Percentiles rank a stretch among this genome's conserved stretches.
Evolutionary conservation across 2,888 invertebrate species (phyloP).

Genomic region (Callyntrura sp.): DNA sequence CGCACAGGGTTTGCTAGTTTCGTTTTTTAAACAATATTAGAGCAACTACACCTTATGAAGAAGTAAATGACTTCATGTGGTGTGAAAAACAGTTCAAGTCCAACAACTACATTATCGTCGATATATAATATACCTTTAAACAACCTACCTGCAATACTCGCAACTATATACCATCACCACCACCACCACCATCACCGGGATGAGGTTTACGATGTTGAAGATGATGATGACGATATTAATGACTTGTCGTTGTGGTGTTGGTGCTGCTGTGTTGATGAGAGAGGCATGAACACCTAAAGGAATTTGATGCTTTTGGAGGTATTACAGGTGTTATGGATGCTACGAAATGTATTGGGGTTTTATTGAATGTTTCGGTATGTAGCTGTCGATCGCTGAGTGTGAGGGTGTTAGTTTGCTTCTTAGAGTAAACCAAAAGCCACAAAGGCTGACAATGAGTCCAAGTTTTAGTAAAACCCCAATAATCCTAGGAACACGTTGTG

Average conservation of each 20-base stretch:
- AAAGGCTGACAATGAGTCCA: slow-evolving; percentile 41
- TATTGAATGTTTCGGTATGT: slow-evolving; percentile 4
- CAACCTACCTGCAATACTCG: slow-evolving; percentile 36
- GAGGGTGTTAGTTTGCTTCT: slow-evolving; percentile 51
- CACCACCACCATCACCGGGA: slow-evolving; percentile 48
- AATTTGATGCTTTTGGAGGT: slow-evolving; percentile 8
- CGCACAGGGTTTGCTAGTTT: neutral
- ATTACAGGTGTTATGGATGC: neutral
- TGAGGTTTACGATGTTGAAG: slow-evolving; percentile 36
- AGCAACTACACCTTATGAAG: slow-evolving; percentile 53
- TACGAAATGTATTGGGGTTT: neutral
- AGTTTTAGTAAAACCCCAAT: slow-evolving; percentile 37
- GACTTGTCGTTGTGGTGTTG: slow-evolving; percentile 2
- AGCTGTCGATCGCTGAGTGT: slow-evolving; percentile 38
- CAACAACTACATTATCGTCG: slow-evolving; percentile 21
- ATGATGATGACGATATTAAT: slow-evolving; percentile 41
- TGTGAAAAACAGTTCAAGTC: slow-evolving; percentile 71
- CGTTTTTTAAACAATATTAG: slow-evolving; percentile 35
- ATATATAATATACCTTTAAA: neutral
- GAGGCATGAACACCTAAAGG: slow-evolving; percentile 20
- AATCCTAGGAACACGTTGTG: slow-evolving; percentile 54
- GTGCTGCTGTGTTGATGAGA: slow-evolving; percentile 30
- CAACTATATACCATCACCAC: no score
- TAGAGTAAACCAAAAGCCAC: slow-evolving; percentile 47
- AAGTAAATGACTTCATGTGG: slow-evolving; percentile 51